A percentile compares a stretch with the other conserved stretches of the same genome.
Evolutionary conservation across 2,113 vertebrate species (phyloP).

Genomic region (Agapornis roseicollis): DNA sequence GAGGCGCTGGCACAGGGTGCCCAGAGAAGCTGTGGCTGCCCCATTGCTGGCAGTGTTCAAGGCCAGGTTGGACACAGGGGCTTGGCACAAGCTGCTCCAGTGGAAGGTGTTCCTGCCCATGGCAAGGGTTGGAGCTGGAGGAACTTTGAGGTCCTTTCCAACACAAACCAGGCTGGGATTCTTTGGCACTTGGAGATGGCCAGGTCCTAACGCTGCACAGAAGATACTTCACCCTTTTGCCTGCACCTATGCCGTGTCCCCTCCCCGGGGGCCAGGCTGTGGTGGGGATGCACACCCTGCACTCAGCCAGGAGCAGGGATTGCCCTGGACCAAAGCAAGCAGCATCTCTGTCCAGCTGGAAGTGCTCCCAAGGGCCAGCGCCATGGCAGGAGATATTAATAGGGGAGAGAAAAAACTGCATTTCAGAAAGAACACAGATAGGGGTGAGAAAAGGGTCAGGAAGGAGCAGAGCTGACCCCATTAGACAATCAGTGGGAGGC

Average conservation of each 20-base stretch:
- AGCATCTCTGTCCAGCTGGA: neutral
- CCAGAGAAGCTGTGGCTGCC: no score
- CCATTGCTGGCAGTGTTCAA: no score
- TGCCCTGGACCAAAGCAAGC: neutral
- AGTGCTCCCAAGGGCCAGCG: neutral
- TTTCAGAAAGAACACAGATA: neutral
- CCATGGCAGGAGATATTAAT: slow-evolving; percentile 15
- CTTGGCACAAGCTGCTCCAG: no score
- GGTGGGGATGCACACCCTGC: neutral
- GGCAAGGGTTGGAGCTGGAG: no score
- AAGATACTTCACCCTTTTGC: fast-evolving
- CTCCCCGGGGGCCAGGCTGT: neutral
- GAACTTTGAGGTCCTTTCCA: neutral
- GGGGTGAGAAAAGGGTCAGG: slow-evolving; percentile 25
- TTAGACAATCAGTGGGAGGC: slow-evolving; percentile 14
- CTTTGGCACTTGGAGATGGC: fast-evolving
- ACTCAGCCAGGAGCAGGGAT: neutral
- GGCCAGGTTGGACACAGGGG: no score
- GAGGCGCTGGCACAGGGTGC: no score
- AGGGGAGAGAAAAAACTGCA: neutral
- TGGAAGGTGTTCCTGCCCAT: no score
- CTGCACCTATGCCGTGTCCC: neutral
- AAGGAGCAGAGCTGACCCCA: slow-evolving; percentile 23
- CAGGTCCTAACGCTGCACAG: neutral
- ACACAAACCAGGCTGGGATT: neutral